These are phyloP conservation scores for Peromyscus polionotus DNA, from an alignment of 2,113 vertebrate genomes.

Conservation along the genomic window DNA sequence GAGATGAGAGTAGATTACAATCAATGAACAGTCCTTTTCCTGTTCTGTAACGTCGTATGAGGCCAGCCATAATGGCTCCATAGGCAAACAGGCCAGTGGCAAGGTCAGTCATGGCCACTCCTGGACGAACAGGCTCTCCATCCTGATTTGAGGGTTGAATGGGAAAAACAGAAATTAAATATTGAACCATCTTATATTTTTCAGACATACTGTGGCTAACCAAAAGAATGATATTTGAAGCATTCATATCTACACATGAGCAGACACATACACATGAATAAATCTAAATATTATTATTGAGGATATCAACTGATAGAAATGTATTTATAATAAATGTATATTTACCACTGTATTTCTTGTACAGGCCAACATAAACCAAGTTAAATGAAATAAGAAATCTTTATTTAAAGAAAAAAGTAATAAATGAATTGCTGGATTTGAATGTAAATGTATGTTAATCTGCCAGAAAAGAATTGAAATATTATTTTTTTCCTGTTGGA, in stretches of 20 bases:
- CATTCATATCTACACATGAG: neutral
- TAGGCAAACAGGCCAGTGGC: conserved; percentile 94
- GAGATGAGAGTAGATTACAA: conserved; percentile 96
- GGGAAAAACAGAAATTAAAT: conserved; percentile 51
- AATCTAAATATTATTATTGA: neutral
- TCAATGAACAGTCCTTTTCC: conserved; percentile 94
- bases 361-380: conserved; percentile 44
- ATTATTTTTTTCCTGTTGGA: neutral
- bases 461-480: neutral
- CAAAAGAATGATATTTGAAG: neutral
- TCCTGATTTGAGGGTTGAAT: conserved; percentile 85
- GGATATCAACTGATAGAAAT: neutral
- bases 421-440: neutral
- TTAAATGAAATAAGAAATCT: conserved; percentile 29
- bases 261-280: neutral
- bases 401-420: conserved; percentile 2
- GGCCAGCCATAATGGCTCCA: conserved; percentile 95
- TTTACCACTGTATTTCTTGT: neutral
- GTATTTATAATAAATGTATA: neutral
- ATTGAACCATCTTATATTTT: conserved; percentile 25
- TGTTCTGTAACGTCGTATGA: conserved; percentile 92
- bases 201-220: conserved; percentile 29
- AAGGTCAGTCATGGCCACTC: conserved; percentile 98
- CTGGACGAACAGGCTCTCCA: conserved; percentile 94
- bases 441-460: neutral